Percentiles rank a stretch among this genome's conserved stretches.
Conservation (phyloP, 2,113 vertebrate genomes). For the Pomatostomus ruficeps region DNA sequence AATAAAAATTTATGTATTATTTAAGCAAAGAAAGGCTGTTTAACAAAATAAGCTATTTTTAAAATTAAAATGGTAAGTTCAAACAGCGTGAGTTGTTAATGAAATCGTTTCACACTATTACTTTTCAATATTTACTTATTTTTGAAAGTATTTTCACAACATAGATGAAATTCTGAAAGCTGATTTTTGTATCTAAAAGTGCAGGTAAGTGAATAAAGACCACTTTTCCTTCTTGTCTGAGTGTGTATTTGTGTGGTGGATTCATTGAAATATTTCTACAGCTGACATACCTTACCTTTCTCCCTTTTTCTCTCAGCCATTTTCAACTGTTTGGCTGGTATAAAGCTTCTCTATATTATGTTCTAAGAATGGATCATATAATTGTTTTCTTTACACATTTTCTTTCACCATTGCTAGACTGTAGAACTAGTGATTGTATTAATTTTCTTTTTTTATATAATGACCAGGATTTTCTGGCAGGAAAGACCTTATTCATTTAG, state of each 20-base stretch:
- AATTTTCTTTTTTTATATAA: not conserved
- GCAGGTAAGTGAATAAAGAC: not conserved
- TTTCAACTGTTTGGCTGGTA: not conserved
- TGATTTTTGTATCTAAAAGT: conserved; percentile 37
- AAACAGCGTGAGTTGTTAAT: conserved; percentile 24
- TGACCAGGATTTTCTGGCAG: not conserved
- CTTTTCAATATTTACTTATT: conserved; percentile 2
- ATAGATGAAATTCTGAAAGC: not conserved
- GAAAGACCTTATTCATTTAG: not conserved
- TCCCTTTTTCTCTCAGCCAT: not conserved
- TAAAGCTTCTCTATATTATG: not conserved
- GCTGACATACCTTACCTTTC: not conserved
- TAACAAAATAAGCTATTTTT: conserved; percentile 2
- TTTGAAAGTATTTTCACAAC: conserved; percentile 2
- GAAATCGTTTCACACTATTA: not conserved
- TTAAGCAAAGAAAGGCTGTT: conserved; percentile 18
- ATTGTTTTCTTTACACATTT: not conserved
- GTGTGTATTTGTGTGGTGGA: not conserved
- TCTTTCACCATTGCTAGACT: not conserved
- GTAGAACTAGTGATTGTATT: not conserved
- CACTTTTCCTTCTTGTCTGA: not conserved
- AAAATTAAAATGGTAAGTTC: conserved; percentile 49
- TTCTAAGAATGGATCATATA: not conserved
- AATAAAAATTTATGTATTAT: not conserved
- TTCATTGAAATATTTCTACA: not conserved